A percentile compares a stretch with the other conserved stretches of the same genome.
phyloP scores from a whole-genome alignment of 2,113 vertebrate species.

The Sardina pilchardus region DNA sequence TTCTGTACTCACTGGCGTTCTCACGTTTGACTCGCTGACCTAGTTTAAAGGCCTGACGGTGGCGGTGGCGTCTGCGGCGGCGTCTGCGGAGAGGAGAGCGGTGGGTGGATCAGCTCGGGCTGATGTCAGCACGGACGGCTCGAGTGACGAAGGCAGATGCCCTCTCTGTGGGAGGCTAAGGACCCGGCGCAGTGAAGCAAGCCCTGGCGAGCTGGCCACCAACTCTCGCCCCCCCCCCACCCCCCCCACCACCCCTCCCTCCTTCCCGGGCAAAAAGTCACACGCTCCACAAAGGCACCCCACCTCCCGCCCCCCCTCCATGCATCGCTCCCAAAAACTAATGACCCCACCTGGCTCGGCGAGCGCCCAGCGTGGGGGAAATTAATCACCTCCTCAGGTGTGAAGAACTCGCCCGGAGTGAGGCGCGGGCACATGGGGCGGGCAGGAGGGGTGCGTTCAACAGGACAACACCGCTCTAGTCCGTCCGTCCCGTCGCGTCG shows the following conservation, averaged over 20 bases:
- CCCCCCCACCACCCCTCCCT: neutral
- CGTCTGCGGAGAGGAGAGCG: conserved; percentile 14
- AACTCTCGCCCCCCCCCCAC: neutral
- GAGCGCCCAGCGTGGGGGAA: conserved; percentile 38
- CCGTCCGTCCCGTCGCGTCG: neutral
- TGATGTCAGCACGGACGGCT: conserved; percentile 7
- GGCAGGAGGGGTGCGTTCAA: neutral
- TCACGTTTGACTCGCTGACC: neutral
- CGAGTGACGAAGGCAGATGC: conserved; percentile 46
- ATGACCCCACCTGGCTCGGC: conserved; percentile 48
- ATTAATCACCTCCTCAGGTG: conserved; percentile 35
- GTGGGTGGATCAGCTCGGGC: neutral
- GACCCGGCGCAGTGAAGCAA: conserved; percentile 41
- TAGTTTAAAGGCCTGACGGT: neutral
- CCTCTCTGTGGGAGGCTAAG: conserved; percentile 45
- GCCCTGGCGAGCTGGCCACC: conserved; percentile 13
- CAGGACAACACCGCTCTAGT: neutral
- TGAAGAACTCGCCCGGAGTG: conserved; percentile 30
- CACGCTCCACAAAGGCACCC: conserved; percentile 6
- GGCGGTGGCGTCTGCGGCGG: neutral
- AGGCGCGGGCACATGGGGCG: conserved; percentile 25
- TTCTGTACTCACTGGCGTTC: neutral
- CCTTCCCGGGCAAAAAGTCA: conserved; percentile 36
- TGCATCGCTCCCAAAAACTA: conserved; percentile 49
- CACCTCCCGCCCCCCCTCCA: conserved; percentile 22